phyloP scores from a whole-genome alignment of 2,888 invertebrate genomes.

The Tipula helvola region DNA sequence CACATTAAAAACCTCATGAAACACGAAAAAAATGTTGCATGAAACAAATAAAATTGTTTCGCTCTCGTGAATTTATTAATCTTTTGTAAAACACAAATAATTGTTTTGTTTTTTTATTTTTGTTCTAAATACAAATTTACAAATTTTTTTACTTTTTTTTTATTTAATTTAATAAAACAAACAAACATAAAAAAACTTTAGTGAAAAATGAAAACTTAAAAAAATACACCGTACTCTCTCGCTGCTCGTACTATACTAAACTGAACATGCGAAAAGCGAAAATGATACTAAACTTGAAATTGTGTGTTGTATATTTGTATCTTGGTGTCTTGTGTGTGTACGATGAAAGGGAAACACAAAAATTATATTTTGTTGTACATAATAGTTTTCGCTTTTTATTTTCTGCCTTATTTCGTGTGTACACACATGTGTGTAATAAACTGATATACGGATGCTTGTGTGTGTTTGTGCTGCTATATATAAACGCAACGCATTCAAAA shows the following conservation, averaged over 20 bases:
- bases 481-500: conserved; percentile 6
- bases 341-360: not conserved
- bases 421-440: not conserved
- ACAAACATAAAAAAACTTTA: conserved; percentile 4
- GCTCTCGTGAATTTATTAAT: not conserved
- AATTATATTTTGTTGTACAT: not conserved
- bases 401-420: not conserved
- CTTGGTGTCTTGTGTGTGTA: not conserved
- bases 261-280: conserved; percentile 34
- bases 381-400: not conserved
- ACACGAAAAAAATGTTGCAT: not conserved
- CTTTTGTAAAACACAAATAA: not conserved
- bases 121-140: not conserved
- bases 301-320: not conserved
- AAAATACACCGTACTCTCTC: conserved; percentile 14
- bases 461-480: not conserved
- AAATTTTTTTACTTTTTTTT: not conserved
- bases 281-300: conserved; percentile 28
- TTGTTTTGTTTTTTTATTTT: not conserved
- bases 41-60: not conserved
- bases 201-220: conserved; percentile 1
- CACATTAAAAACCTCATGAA: not conserved
- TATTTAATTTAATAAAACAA: not conserved
- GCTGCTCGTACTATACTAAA: conserved; percentile 18
- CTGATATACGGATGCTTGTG: not conserved